Conservation (phyloP, 2,797 vertebrate species). For the Sandelia bainsii region DNA sequence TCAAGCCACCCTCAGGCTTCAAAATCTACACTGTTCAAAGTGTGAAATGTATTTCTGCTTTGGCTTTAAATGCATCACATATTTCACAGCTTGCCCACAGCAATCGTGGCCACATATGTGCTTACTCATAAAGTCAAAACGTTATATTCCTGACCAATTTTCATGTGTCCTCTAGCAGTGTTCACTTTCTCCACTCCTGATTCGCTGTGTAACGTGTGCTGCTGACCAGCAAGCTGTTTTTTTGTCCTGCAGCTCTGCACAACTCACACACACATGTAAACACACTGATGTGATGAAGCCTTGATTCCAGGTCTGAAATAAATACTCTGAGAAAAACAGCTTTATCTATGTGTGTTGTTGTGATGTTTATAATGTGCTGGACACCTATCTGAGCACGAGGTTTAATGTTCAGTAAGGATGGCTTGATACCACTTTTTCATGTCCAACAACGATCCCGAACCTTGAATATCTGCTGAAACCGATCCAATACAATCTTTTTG, state of each 20-base stretch:
- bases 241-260: slow-evolving; percentile 18
- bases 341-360: not conserved
- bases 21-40: slow-evolving; percentile 44
- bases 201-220: slow-evolving; percentile 8
- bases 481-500: no score
- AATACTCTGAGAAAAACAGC: slow-evolving; percentile 7
- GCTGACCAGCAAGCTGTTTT: slow-evolving; percentile 25
- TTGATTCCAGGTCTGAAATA: slow-evolving; percentile 2
- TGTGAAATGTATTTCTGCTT: slow-evolving; percentile 61
- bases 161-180: slow-evolving; percentile 34
- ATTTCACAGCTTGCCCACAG: slow-evolving; percentile 60
- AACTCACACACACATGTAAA: not conserved
- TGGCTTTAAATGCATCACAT: slow-evolving; percentile 63
- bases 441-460: no score
- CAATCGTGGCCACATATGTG: slow-evolving; percentile 51
- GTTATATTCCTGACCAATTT: slow-evolving; percentile 36
- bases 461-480: no score
- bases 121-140: slow-evolving; percentile 60
- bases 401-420: not conserved
- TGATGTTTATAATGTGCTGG: slow-evolving; percentile 5
- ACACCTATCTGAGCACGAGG: not conserved
- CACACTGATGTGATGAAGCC: slow-evolving; percentile 17
- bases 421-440: not conserved
- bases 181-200: slow-evolving; percentile 32
- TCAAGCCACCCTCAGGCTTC: slow-evolving; percentile 58